Conservation (phyloP, 2,797 vertebrate genomes). For the Lophius americanus region DNA sequence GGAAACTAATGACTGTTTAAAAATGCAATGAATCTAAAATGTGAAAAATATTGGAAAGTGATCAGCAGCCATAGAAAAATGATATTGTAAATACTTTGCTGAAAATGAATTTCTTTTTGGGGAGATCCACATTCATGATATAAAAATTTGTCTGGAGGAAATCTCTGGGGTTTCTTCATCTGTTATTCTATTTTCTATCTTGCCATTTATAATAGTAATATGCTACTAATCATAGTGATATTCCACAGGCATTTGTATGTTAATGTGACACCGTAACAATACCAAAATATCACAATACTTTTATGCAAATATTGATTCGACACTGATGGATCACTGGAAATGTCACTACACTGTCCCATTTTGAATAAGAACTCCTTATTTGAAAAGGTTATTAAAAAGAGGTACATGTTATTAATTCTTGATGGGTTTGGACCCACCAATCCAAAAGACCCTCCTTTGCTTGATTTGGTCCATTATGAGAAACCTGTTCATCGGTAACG, state of each 20-base stretch:
- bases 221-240: neutral
- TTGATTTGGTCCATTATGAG: neutral
- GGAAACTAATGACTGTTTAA: neutral
- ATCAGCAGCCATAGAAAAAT: no score
- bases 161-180: conserved; percentile 5
- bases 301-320: conserved; percentile 1
- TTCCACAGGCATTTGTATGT: conserved; percentile 5
- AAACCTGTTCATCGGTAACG: neutral
- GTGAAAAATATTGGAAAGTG: neutral
- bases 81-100: neutral
- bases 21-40: neutral
- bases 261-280: conserved; percentile 13
- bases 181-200: neutral
- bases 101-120: neutral
- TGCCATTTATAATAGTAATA: neutral
- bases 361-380: conserved; percentile 17
- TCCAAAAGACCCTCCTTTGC: conserved; percentile 6
- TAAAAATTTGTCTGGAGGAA: neutral
- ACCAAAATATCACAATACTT: conserved; percentile 27
- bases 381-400: conserved; percentile 26
- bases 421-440: neutral
- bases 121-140: neutral
- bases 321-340: conserved; percentile 4
- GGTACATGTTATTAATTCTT: conserved; percentile 4
- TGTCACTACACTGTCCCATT: conserved; percentile 7